These are phyloP conservation scores for Lepidocyrtoides sp. DNA, from an alignment of 2,888 invertebrate genomes.

Conservation along the genomic window DNA sequence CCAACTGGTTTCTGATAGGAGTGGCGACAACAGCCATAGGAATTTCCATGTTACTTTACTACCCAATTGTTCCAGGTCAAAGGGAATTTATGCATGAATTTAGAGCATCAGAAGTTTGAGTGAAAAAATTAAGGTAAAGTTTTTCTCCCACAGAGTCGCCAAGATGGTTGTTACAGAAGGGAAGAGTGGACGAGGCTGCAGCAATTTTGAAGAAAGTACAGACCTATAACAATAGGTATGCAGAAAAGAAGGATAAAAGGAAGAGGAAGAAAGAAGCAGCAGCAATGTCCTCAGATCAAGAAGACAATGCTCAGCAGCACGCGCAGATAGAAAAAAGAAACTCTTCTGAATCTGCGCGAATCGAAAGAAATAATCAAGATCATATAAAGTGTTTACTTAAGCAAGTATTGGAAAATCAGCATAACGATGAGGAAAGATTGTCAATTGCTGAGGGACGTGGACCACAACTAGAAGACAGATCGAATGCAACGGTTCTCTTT, in stretches of 20 bases:
- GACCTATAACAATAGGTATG: background rate
- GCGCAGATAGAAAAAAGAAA: background rate
- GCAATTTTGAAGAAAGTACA: constrained; percentile 50
- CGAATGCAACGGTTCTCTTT: constrained; percentile 61
- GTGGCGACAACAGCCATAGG: constrained; percentile 83
- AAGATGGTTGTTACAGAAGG: constrained; percentile 82
- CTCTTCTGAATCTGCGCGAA: background rate
- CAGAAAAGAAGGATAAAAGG: constrained; percentile 1
- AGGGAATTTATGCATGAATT: no score
- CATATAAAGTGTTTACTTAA: constrained; percentile 50
- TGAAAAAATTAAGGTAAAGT: no score
- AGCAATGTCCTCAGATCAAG: no score
- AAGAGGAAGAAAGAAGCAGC: no score
- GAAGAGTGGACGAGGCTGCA: constrained; percentile 63
- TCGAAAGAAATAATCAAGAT: background rate
- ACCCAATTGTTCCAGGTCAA: constrained; percentile 84
- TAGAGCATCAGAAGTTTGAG: no score
- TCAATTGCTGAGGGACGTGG: constrained; percentile 31
- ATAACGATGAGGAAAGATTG: constrained; percentile 20
- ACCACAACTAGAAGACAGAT: constrained; percentile 16
- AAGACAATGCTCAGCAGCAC: background rate
- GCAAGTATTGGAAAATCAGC: constrained; percentile 63
- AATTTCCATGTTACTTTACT: constrained; percentile 78
- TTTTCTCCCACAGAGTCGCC: no score
- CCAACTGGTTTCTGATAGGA: constrained; percentile 85